phyloP scores from a whole-genome alignment of 1,140 invertebrate species.

The Macrosteles quadrilineatus region DNA sequence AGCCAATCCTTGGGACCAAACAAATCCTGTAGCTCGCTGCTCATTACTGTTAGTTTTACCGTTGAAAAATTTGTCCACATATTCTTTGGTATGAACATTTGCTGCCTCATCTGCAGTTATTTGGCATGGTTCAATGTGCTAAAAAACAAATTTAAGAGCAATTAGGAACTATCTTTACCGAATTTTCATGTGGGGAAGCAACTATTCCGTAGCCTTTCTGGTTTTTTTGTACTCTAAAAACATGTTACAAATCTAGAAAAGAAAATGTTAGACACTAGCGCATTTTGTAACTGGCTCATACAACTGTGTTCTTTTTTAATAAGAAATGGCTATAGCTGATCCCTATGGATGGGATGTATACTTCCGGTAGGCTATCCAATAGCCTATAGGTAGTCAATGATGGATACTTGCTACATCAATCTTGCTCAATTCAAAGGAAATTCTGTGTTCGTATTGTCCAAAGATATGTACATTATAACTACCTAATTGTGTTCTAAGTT shows the following conservation, averaged over 20 bases:
- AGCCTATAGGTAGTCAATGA: no score
- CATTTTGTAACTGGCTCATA: no score
- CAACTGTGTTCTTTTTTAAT: no score
- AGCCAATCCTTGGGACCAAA: constrained; percentile 46
- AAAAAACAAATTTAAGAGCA: constrained; percentile 31
- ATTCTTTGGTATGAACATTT: constrained; percentile 44
- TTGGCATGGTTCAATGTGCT: constrained; percentile 43
- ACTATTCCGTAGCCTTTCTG: not conserved
- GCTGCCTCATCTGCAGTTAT: constrained; percentile 37
- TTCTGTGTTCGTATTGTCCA: no score
- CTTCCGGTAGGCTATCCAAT: no score
- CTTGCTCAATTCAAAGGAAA: no score
- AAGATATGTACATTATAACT: no score
- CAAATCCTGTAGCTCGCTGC: constrained; percentile 47
- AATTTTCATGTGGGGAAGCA: not conserved
- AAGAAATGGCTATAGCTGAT: not conserved
- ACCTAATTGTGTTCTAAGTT: no score
- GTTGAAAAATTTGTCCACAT: constrained; percentile 47
- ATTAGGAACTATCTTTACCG: not conserved
- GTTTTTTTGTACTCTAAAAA: not conserved
- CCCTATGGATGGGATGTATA: no score
- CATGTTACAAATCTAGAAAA: not conserved
- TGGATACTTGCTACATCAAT: no score
- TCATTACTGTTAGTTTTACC: constrained; percentile 44
- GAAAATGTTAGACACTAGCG: no score